Conservation (phyloP, 2,797 vertebrate genomes). For the Sebastes kiyomatsui region DNA sequence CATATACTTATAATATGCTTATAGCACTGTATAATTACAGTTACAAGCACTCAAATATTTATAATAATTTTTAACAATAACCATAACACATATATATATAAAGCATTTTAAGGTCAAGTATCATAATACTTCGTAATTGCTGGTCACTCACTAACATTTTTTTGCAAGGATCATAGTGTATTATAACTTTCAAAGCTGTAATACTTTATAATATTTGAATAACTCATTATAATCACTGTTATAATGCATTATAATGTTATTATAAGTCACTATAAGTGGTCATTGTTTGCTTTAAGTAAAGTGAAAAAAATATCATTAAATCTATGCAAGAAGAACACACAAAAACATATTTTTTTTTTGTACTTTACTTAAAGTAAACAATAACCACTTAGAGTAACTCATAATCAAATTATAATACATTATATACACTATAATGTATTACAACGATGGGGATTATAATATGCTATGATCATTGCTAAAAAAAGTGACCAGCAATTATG, state of each 20-base stretch:
- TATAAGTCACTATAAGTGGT: background rate
- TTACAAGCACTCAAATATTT: background rate
- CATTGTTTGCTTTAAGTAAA: background rate
- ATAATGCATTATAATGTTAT: background rate
- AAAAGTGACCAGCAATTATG: background rate
- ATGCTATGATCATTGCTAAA: background rate
- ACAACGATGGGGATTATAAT: too few relatives aligned
- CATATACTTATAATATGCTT: background rate
- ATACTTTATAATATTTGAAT: background rate
- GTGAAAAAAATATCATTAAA: too few relatives aligned
- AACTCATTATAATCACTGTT: background rate
- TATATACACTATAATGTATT: too few relatives aligned
- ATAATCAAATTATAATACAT: background rate
- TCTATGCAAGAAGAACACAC: too few relatives aligned
- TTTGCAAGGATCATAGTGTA: background rate
- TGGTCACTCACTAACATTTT: background rate
- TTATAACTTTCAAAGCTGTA: background rate
- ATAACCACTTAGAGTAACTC: background rate
- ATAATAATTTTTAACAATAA: background rate
- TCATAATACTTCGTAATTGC: too few relatives aligned
- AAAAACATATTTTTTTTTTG: background rate
- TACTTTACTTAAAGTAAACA: background rate
- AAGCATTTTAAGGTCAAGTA: background rate
- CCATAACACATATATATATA: background rate
- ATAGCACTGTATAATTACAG: background rate